Evolutionary conservation across 2,888 invertebrate genomes (phyloP), one percentile per base, ranked within the genome.

Genomic region (Agrenia bidenticulata): DNA sequence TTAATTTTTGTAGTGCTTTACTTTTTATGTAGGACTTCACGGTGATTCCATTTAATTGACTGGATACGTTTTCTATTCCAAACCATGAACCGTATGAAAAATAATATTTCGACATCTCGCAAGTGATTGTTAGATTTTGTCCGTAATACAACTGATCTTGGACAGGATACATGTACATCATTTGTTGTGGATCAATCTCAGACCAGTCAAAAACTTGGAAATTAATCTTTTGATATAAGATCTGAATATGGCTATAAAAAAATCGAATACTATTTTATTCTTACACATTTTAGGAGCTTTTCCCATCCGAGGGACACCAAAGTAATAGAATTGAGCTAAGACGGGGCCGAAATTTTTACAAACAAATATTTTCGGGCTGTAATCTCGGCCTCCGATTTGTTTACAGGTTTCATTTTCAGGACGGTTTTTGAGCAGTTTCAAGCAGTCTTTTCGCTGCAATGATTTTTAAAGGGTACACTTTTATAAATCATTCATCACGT

Each of bases 271-370:
- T n/a, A 32, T 15, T 37, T 37, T 56, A 32, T 32, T 32, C n/a
- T 58, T 63, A 66, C 66, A 66, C 5, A 63, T 49, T 39, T 62
- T 53, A 11, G 66, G 63, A 4, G 24, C 45, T 2, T 9, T 27
- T 23, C 23, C 32, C 1, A 23, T 32, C 2, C 49, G 24, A 60
- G 19, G 55, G 2, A 66, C 15, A 1, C 66, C 66, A 49, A 60
- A 59, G 37, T 55, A 66, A 24, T 50, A 63, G 17, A 66, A 54
- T 42, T 63, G 58, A 0, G 63, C 49, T 17, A 66, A 15, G n/a
- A 59, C 60, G 4, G 66, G 63, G 11, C 66, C 66, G 27, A 26
- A 60, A 27, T 66, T 59, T 63, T 66, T 63, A 41, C 66, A 66
- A 19, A 63, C 17, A 0, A 66, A 58, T 13, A 53, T 24, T 27